A percentile compares a stretch with the other conserved stretches of the same genome.
phyloP scores from a whole-genome alignment of 2,113 vertebrate species.

The Ochotona princeps region DNA sequence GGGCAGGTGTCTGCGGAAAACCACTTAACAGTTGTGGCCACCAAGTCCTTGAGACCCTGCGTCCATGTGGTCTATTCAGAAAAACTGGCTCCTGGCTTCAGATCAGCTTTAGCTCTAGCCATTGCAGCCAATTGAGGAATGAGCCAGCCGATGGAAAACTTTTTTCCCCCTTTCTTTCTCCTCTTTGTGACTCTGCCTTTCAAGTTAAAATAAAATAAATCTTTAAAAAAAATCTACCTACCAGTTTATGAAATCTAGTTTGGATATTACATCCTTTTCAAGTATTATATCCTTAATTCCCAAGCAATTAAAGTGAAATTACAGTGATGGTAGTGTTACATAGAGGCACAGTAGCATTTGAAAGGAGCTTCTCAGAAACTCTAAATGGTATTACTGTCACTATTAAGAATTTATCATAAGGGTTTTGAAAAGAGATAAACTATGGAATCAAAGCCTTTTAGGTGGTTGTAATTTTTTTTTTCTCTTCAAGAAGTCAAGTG shows the following conservation, averaged over 20 bases:
- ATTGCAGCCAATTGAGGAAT: no score
- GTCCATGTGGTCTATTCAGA: no score
- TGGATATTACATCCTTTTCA: neutral
- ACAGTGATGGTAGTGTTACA: neutral
- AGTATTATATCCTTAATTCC: neutral
- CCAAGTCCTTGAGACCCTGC: no score
- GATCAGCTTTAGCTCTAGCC: no score
- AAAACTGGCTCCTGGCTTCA: no score
- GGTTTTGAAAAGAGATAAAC: neutral
- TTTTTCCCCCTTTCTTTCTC: no score
- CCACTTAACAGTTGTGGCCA: neutral
- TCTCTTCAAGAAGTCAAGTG: neutral
- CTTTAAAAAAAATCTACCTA: no score
- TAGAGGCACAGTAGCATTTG: neutral
- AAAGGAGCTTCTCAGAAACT: neutral
- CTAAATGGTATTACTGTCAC: no score
- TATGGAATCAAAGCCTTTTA: neutral
- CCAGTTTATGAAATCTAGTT: slow-evolving; percentile 14
- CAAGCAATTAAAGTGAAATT: neutral
- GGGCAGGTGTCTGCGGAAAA: neutral
- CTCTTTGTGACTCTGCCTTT: no score
- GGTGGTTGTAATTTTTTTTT: neutral
- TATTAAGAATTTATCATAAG: neutral
- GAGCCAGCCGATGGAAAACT: no score
- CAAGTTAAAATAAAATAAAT: no score